These are phyloP conservation scores for Drosophila mojavensis DNA, from an alignment of 1,140 invertebrate species.

Conservation along the genomic window DNA sequence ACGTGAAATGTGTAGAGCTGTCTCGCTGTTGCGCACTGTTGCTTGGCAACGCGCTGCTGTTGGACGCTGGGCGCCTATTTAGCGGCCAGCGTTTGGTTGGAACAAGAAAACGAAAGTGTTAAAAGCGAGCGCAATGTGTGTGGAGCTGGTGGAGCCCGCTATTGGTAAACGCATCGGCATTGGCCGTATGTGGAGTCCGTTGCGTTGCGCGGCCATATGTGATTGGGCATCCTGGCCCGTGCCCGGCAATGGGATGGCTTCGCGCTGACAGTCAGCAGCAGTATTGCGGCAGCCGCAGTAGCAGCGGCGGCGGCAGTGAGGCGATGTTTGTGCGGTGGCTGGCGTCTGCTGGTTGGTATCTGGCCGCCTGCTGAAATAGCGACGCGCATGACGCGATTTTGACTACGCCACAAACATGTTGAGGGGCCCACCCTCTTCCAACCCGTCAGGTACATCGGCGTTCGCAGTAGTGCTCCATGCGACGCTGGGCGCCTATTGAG, in stretches of 20 bases:
- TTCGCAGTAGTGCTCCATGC: not conserved
- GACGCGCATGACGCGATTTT: constrained; percentile 81
- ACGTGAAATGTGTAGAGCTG: not conserved
- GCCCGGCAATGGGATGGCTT: constrained; percentile 22
- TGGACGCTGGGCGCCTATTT: constrained; percentile 71
- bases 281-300: no score
- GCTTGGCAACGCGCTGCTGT: constrained; percentile 47
- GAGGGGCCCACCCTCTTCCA: constrained; percentile 15
- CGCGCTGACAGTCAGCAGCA: not conserved
- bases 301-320: no score
- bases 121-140: constrained; percentile 41
- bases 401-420: constrained; percentile 64
- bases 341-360: constrained; percentile 18
- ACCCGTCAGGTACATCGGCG: constrained; percentile 14
- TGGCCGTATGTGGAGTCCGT: constrained; percentile 59
- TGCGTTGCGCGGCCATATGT: constrained; percentile 58
- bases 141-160: constrained; percentile 36
- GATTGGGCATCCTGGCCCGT: constrained; percentile 51
- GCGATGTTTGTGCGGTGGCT: not conserved
- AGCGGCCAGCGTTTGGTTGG: constrained; percentile 83
- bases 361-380: constrained; percentile 67
- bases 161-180: constrained; percentile 42
- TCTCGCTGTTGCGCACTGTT: constrained; percentile 19
- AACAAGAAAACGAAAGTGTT: constrained; percentile 84
- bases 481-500: constrained; percentile 65